These are phyloP conservation scores for Sipha flava DNA, from an alignment of 1,140 invertebrate species.

Conservation along the genomic window DNA sequence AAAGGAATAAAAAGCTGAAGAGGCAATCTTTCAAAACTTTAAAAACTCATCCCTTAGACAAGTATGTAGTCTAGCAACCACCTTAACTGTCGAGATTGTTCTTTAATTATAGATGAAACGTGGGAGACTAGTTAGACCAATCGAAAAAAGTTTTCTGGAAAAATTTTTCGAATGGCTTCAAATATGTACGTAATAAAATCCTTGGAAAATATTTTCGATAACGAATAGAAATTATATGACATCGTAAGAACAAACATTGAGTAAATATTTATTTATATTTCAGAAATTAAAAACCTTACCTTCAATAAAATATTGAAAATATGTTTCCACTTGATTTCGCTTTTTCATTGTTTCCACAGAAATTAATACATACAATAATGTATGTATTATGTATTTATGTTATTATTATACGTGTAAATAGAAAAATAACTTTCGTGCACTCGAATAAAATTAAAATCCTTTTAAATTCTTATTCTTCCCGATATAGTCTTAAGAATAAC, in stretches of 20 bases:
- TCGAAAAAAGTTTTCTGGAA: neutral
- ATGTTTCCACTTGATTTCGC: no score
- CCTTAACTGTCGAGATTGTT: neutral
- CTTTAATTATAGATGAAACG: neutral
- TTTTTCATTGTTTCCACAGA: no score
- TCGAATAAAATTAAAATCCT: no score
- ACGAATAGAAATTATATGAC: neutral
- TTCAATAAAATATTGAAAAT: no score
- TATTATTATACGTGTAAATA: no score
- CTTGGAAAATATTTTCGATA: neutral
- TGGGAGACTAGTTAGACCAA: neutral
- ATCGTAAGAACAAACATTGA: neutral
- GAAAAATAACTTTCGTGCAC: no score
- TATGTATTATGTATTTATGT: no score
- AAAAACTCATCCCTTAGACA: neutral
- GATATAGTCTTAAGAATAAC: no score
- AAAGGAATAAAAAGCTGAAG: no score
- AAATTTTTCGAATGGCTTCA: neutral
- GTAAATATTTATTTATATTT: neutral
- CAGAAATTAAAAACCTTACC: no score
- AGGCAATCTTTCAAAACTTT: neutral
- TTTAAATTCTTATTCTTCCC: no score
- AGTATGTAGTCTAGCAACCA: neutral
- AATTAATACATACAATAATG: no score
- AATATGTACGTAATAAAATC: neutral